A percentile compares a stretch with the other conserved stretches of the same genome.
phyloP scores from a whole-genome alignment of 2,888 invertebrate genomes.

The Pecten maximus region DNA sequence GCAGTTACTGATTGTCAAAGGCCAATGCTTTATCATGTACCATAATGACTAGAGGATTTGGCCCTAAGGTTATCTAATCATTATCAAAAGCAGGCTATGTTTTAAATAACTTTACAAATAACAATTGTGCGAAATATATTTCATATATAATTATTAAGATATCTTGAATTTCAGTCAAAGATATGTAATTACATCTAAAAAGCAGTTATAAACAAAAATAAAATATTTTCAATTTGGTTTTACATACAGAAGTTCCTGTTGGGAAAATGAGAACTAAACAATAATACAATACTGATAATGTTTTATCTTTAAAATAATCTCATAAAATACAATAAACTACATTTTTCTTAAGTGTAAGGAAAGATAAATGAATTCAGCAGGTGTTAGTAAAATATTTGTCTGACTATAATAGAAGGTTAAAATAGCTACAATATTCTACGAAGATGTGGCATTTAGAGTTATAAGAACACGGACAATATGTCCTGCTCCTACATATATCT shows the following conservation, averaged over 20 bases:
- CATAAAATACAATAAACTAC: background rate
- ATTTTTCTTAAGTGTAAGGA: background rate
- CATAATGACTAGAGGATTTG: slow-evolving; percentile 20
- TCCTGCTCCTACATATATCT: background rate
- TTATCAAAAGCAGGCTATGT: background rate
- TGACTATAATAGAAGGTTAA: background rate
- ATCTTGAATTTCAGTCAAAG: background rate
- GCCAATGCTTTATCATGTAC: background rate
- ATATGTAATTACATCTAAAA: background rate
- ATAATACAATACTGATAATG: background rate
- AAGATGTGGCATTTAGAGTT: background rate
- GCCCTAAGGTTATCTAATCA: slow-evolving; percentile 13
- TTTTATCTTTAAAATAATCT: slow-evolving; percentile 4
- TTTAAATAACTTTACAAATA: background rate
- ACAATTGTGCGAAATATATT: background rate
- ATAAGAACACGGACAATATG: background rate
- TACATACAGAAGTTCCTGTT: background rate
- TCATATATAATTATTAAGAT: background rate
- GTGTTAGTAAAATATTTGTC: background rate
- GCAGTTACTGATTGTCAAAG: background rate
- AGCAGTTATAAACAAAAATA: background rate
- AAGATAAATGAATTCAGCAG: background rate
- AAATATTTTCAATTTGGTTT: background rate
- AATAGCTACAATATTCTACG: slow-evolving; percentile 1
- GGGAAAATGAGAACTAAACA: background rate